Conservation (phyloP, 2,888 invertebrate species). For the Hydroisotoma schaefferi region DNA sequence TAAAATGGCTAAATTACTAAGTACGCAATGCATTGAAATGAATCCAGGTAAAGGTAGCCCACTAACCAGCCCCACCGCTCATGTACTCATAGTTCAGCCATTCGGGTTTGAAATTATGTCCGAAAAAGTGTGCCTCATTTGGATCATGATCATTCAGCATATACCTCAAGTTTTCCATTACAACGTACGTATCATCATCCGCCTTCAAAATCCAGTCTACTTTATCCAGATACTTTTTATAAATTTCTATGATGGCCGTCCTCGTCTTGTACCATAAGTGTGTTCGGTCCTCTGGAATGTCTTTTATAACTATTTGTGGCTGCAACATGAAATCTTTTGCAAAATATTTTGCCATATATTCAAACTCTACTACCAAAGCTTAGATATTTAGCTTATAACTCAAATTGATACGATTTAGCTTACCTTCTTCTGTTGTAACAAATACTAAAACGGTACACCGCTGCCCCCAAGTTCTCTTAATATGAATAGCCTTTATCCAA, state of each 20-base stretch:
- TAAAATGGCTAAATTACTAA: neutral
- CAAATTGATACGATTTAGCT: no score
- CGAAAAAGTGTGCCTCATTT: constrained; percentile 76
- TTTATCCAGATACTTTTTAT: constrained; percentile 74
- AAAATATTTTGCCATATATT: no score
- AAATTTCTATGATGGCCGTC: constrained; percentile 82
- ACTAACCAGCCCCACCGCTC: constrained; percentile 4
- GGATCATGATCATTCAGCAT: constrained; percentile 73
- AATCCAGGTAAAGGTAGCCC: neutral
- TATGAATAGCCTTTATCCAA: constrained; percentile 79
- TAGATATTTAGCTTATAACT: neutral
- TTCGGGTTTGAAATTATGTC: constrained; percentile 70
- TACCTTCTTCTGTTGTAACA: constrained; percentile 75
- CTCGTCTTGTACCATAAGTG: constrained; percentile 90
- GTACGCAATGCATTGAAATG: neutral
- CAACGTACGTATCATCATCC: constrained; percentile 58
- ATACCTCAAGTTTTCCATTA: constrained; percentile 89
- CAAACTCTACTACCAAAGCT: no score
- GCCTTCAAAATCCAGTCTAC: constrained; percentile 98
- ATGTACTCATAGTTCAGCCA: constrained; percentile 49
- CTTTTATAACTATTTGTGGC: constrained; percentile 75
- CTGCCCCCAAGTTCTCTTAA: constrained; percentile 92
- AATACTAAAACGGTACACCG: constrained; percentile 81
- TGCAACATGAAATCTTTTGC: constrained; percentile 61
- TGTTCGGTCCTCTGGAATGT: constrained; percentile 75